A percentile compares a stretch with the other conserved stretches of the same genome.
These are phyloP conservation scores for Coranthus polyacanthus DNA, from an alignment of 2,797 vertebrate genomes.

Conservation along the genomic window DNA sequence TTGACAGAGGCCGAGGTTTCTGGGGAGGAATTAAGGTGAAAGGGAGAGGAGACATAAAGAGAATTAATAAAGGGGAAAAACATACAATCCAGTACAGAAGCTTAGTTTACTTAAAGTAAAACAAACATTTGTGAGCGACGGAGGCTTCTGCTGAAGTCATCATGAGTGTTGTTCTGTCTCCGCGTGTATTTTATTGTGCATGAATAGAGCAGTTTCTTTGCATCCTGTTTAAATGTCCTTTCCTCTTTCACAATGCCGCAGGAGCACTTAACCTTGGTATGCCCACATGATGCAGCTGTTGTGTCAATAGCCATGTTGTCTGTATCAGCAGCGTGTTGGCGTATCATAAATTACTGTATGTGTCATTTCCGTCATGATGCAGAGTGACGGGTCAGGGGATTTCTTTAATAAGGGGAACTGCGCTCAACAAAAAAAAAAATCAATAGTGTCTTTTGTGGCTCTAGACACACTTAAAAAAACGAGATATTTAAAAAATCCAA, in stretches of 20 bases:
- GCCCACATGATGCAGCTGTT: constrained; percentile 64
- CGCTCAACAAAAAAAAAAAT: too few species aligned
- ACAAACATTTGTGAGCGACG: too few species aligned
- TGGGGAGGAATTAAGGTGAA: constrained; percentile 68
- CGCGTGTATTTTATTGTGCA: not conserved
- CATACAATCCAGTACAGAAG: constrained; percentile 18
- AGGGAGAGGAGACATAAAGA: constrained; percentile 48
- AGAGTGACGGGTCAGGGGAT: not conserved
- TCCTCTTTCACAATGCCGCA: not conserved
- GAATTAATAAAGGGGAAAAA: constrained; percentile 54
- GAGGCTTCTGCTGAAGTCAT: too few species aligned
- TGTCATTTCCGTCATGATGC: not conserved
- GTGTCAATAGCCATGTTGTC: constrained; percentile 77
- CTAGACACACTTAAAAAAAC: too few species aligned
- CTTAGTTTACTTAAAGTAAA: constrained; percentile 27
- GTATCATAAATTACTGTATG: constrained; percentile 12
- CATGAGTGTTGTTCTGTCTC: not conserved
- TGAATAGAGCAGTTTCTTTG: not conserved
- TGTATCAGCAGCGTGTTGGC: constrained; percentile 63
- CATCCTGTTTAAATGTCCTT: not conserved
- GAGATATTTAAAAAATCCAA: too few species aligned
- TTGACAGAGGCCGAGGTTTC: constrained; percentile 75
- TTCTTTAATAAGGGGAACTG: not conserved
- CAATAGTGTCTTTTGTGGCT: too few species aligned
- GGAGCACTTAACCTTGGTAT: constrained; percentile 1